Evolutionary conservation across 2,888 invertebrate genomes (phyloP), one percentile per base, ranked within the genome.

Genomic region (Cataglyphis rosenhaueri): DNA sequence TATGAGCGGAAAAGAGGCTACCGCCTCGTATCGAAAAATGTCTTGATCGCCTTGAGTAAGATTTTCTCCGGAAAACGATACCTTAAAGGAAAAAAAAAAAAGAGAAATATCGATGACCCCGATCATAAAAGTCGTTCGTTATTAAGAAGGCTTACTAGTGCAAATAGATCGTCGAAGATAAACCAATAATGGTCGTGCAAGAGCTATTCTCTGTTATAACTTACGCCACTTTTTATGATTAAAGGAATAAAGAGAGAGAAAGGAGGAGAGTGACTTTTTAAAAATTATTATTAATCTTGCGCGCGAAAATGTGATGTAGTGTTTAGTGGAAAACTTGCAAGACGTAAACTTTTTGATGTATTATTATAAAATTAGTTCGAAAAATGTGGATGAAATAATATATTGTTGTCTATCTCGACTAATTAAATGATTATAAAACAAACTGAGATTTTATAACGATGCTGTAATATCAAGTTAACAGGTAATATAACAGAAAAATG

Each of bases 361-460:
- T 52, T 12, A 3, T 48, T 64, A 6, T 32, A 52, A 52, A 68
- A 68, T 48, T 55, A 55, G 4, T 38, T 12, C 29, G 38, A 35
- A 66, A 76, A 66, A 76, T 73, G n/a, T 8, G n/a, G n/a, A 29
- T 2, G n/a, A 6, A 91, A 91, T 90, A 90, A 89, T 91, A 88
- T 90, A 91, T 91, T 86, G 88, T 88, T 88, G 90, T 90, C 90
- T 90, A 89, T 89, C 86, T 89, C 87, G 87, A 86, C 85, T 89
- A 87, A 93, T 92, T 93, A 93, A 92, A 92, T 87, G 88, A 87
- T 88, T 87, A 91, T 93, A 92, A 92, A 93, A 89, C 90, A 87
- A 87, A 90, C 87, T 86, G 87, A 85, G 89, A 86, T 89, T 89
- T 85, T 85, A 84, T 86, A 86, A 87, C 89, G 84, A 79, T 82